phyloP scores from a whole-genome alignment of 2,797 vertebrate species.

The Microctenopoma lineatum region DNA sequence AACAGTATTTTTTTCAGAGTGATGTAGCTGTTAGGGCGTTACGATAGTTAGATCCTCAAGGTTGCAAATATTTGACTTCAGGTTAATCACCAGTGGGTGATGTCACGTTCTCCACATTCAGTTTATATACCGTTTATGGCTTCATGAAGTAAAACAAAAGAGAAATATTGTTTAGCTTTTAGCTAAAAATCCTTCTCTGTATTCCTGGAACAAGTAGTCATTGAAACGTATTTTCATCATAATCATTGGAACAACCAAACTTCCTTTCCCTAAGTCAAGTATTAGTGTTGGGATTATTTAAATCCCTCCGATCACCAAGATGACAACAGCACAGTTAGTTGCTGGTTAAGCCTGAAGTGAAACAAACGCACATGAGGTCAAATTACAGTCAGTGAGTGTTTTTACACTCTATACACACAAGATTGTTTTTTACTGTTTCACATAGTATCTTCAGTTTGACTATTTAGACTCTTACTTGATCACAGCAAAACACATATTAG shows the following conservation, averaged over 20 bases:
- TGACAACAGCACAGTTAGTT: conserved; percentile 28
- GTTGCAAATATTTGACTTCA: no score
- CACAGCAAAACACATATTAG: conserved; percentile 17
- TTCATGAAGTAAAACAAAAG: no score
- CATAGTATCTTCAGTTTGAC: neutral
- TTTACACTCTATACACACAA: neutral
- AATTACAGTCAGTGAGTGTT: conserved; percentile 9
- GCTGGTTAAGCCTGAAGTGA: neutral
- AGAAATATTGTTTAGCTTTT: no score
- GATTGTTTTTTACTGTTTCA: neutral
- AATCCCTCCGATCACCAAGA: conserved; percentile 29
- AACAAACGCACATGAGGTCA: conserved; percentile 22
- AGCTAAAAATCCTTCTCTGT: neutral
- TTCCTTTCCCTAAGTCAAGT: neutral
- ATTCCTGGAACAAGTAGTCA: neutral
- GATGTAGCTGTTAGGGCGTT: no score
- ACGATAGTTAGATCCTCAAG: no score
- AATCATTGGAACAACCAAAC: neutral
- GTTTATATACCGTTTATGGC: no score
- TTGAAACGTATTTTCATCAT: neutral
- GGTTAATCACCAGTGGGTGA: no score
- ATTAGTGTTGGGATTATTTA: conserved; percentile 6
- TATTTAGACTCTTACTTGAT: neutral
- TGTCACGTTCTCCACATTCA: no score
- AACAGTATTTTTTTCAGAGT: no score